Evolutionary conservation across 2,888 invertebrate genomes (phyloP).

Genomic region (Athrips mouffetella): DNA sequence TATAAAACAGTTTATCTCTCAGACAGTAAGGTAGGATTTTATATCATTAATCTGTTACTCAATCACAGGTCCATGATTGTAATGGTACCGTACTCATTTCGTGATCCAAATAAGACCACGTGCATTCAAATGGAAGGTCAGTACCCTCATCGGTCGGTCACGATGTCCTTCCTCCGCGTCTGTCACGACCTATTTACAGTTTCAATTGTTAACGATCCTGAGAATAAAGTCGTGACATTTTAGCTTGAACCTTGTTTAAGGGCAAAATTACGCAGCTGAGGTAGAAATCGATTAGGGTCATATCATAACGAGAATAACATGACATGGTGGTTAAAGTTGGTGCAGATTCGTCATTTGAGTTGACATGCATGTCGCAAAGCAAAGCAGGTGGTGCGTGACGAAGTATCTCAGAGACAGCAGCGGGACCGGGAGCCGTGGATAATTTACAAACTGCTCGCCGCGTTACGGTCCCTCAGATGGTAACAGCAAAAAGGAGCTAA

Average conservation of each 20-base stretch:
- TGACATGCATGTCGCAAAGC: slow-evolving; percentile 41
- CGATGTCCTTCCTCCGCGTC: slow-evolving; percentile 59
- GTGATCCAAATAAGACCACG: slow-evolving; percentile 47
- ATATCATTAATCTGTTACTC: slow-evolving; percentile 16
- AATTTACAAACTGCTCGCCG: slow-evolving; percentile 48
- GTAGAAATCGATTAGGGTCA: slow-evolving; percentile 49
- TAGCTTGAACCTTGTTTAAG: slow-evolving; percentile 10
- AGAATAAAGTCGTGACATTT: slow-evolving; percentile 28
- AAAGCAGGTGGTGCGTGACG: slow-evolving; percentile 43
- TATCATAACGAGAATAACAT: slow-evolving; percentile 17
- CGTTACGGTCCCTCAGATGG: slow-evolving; percentile 31
- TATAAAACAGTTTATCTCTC: too few relatives aligned
- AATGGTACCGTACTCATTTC: slow-evolving; percentile 13
- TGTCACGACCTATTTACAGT: slow-evolving; percentile 72
- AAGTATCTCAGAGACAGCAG: slow-evolving; percentile 39
- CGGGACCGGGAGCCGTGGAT: slow-evolving; percentile 44
- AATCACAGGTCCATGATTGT: slow-evolving; percentile 13
- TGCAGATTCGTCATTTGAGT: slow-evolving; percentile 37
- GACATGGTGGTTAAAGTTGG: slow-evolving; percentile 28
- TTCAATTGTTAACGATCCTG: slow-evolving; percentile 52
- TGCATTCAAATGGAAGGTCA: slow-evolving; percentile 62
- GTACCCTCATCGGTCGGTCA: slow-evolving; percentile 59
- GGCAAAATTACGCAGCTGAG: slow-evolving; percentile 2
- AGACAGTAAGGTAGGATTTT: too few relatives aligned
- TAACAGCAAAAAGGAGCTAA: slow-evolving; percentile 51